Conservation (phyloP, 1,140 invertebrate species). For the Eurosta solidaginis region DNA sequence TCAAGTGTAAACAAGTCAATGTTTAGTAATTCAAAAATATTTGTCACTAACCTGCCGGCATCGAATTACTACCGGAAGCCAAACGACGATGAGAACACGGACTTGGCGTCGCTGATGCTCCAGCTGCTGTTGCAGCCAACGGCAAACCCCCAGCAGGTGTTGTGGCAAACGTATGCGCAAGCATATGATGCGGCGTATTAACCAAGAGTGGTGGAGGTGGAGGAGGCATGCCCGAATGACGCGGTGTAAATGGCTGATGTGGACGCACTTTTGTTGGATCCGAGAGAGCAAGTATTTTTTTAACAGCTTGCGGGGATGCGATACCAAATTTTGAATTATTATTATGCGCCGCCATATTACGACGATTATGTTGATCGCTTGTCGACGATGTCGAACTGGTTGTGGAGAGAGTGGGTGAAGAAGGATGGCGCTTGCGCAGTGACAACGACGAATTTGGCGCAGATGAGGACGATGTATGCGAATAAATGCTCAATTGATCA, state of each 20-base stretch:
- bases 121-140: slow-evolving; percentile 32
- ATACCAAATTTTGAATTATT: slow-evolving; percentile 78
- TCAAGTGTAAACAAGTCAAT: neutral
- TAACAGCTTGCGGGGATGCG: slow-evolving; percentile 92
- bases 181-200: slow-evolving; percentile 49
- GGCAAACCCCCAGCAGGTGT: slow-evolving; percentile 27
- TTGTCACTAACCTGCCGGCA: slow-evolving; percentile 41
- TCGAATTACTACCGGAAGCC: slow-evolving; percentile 61
- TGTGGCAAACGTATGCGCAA: slow-evolving; percentile 39
- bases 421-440: slow-evolving; percentile 68
- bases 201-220: slow-evolving; percentile 43
- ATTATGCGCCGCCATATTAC: slow-evolving; percentile 83
- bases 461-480: slow-evolving; percentile 51
- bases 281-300: slow-evolving; percentile 88
- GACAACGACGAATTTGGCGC: slow-evolving; percentile 56
- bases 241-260: slow-evolving; percentile 68
- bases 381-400: slow-evolving; percentile 88
- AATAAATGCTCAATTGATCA: slow-evolving; percentile 55
- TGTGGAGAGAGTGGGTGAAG: slow-evolving; percentile 77
- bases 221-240: slow-evolving; percentile 30
- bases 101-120: slow-evolving; percentile 49
- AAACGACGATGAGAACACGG: slow-evolving; percentile 72
- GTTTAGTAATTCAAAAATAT: neutral
- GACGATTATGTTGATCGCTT: slow-evolving; percentile 83
- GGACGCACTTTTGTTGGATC: slow-evolving; percentile 86